Conservation (phyloP, 2,888 invertebrate species). For the Amiota minor region DNA sequence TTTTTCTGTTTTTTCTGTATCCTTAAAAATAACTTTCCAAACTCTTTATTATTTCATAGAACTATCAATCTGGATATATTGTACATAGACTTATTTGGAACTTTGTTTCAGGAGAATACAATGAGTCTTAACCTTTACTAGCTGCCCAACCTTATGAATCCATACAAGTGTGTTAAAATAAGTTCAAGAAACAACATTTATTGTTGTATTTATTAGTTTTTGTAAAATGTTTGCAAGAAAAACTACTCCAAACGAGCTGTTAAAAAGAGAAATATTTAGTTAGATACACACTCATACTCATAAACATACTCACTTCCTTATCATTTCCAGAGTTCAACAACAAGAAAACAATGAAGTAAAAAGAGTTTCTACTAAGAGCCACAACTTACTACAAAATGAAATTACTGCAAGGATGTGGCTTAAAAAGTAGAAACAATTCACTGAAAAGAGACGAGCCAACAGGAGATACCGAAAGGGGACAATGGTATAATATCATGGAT, state of each 20-base stretch:
- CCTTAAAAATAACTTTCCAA: too few species aligned
- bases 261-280: neutral
- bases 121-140: too few species aligned
- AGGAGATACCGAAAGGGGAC: neutral
- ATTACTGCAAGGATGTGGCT: conserved; percentile 20
- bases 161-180: too few species aligned
- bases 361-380: conserved; percentile 23
- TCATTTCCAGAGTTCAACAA: neutral
- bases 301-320: neutral
- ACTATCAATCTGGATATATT: too few species aligned
- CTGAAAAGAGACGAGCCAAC: neutral
- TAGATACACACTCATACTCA: neutral
- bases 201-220: neutral
- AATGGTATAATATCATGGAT: neutral
- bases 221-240: neutral
- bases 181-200: too few species aligned
- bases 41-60: too few species aligned
- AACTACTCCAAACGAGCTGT: neutral
- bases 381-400: conserved; percentile 16
- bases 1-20: too few species aligned
- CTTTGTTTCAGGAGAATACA: too few species aligned
- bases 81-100: too few species aligned
- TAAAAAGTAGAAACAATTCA: neutral
- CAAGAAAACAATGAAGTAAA: neutral
- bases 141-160: too few species aligned